These are phyloP conservation scores for Ptychobarbus kaznakovi DNA, from an alignment of 2,797 vertebrate species.

Conservation along the genomic window DNA sequence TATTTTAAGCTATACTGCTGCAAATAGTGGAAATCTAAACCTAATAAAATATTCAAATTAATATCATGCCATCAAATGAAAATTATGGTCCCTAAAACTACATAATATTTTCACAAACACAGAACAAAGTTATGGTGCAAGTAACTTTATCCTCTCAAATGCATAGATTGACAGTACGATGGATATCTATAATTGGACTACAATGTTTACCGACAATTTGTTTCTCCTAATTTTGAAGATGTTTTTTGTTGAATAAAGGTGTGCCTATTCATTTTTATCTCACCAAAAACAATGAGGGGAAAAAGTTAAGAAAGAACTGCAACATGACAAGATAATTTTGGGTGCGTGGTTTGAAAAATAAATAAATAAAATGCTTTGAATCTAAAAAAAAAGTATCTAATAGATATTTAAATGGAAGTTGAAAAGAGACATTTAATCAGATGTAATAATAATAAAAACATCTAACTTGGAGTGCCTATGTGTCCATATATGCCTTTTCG, in stretches of 20 bases:
- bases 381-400: neutral
- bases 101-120: neutral
- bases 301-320: constrained; percentile 14
- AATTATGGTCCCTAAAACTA: neutral
- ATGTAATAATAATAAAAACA: neutral
- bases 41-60: neutral
- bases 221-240: neutral
- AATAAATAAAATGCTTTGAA: neutral
- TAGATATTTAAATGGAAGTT: neutral
- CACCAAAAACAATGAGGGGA: neutral
- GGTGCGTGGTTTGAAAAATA: neutral
- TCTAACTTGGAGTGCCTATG: constrained; percentile 58
- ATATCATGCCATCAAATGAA: neutral
- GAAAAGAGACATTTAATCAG: neutral
- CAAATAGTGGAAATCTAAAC: constrained; percentile 2
- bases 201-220: constrained; percentile 8
- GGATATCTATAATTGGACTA: neutral
- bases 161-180: constrained; percentile 26
- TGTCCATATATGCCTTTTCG: constrained; percentile 58
- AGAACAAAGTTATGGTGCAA: constrained; percentile 9
- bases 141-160: neutral
- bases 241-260: constrained; percentile 44
- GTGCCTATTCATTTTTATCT: constrained; percentile 67
- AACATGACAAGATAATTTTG: neutral
- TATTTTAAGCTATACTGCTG: constrained; percentile 39